These are phyloP conservation scores for Amblyornis subalaris DNA, from an alignment of 2,113 vertebrate genomes.

Conservation along the genomic window DNA sequence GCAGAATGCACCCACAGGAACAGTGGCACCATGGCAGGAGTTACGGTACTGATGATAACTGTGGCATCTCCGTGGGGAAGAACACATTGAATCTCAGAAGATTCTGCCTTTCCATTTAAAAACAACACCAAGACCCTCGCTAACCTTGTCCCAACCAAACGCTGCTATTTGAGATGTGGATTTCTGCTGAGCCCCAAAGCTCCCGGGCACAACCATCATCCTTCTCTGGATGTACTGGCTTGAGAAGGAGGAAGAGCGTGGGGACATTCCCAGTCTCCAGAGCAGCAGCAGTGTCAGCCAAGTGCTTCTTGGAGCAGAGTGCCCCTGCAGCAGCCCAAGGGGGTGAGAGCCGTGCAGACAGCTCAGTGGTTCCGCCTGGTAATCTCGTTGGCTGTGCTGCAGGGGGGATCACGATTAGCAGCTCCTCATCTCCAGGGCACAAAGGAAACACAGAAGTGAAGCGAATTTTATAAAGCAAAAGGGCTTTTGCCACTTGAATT, in stretches of 20 bases:
- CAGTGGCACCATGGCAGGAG: not conserved
- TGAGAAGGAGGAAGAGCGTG: not conserved
- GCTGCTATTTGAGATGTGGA: rapidly evolving
- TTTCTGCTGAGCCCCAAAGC: not conserved
- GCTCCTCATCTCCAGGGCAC: not conserved
- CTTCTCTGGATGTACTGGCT: not conserved
- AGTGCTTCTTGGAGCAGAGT: not conserved
- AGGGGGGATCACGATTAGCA: not conserved
- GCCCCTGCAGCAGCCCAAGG: not conserved
- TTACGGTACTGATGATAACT: not conserved
- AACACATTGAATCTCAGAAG: not conserved
- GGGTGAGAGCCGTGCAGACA: not conserved
- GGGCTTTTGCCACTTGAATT: not conserved
- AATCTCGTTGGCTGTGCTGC: not conserved
- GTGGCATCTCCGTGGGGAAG: rapidly evolving
- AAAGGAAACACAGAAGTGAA: not conserved
- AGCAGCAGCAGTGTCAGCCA: not conserved
- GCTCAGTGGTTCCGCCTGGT: not conserved
- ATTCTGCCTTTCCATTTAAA: not conserved
- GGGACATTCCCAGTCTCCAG: not conserved
- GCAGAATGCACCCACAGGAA: not conserved
- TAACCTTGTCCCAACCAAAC: rapidly evolving
- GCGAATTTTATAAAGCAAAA: not conserved
- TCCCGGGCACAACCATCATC: rapidly evolving
- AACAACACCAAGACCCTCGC: not conserved